phyloP scores from a whole-genome alignment of 1,140 invertebrate species.

The Tetragnatha versicolor region DNA sequence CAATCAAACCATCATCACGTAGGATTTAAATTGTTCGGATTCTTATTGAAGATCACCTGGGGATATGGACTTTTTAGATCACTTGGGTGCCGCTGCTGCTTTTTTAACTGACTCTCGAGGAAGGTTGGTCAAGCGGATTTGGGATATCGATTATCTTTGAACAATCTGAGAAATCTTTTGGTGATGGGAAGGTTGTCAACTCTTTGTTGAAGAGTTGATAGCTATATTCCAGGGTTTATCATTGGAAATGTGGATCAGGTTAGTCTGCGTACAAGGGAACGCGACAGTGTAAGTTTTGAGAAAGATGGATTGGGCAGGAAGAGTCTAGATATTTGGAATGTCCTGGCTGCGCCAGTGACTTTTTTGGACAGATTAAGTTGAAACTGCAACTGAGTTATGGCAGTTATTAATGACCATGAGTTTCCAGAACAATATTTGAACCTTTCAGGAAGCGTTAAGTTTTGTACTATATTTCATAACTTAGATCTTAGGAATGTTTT shows the following conservation, averaged over 20 bases:
- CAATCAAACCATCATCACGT: too few relatives aligned
- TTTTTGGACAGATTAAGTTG: too few relatives aligned
- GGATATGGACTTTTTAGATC: neutral
- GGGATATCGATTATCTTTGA: neutral
- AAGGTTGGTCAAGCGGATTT: neutral
- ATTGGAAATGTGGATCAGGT: neutral
- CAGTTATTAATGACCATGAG: too few relatives aligned
- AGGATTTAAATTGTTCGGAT: neutral
- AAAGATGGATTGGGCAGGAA: too few relatives aligned
- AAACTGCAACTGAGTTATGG: too few relatives aligned
- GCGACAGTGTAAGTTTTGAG: too few relatives aligned
- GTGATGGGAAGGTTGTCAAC: neutral
- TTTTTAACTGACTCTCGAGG: neutral
- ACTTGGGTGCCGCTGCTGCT: neutral
- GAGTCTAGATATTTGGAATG: neutral
- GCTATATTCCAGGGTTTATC: neutral
- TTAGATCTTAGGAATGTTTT: too few relatives aligned
- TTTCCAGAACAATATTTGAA: too few relatives aligned
- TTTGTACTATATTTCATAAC: too few relatives aligned
- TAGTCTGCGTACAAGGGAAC: too few relatives aligned
- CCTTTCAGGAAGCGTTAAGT: too few relatives aligned
- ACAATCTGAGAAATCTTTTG: neutral
- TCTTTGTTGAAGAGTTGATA: neutral
- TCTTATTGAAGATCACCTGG: neutral
- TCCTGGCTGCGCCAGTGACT: neutral